Conservation (phyloP, 2,888 invertebrate genomes). For the Nephrotoma appendiculata region DNA sequence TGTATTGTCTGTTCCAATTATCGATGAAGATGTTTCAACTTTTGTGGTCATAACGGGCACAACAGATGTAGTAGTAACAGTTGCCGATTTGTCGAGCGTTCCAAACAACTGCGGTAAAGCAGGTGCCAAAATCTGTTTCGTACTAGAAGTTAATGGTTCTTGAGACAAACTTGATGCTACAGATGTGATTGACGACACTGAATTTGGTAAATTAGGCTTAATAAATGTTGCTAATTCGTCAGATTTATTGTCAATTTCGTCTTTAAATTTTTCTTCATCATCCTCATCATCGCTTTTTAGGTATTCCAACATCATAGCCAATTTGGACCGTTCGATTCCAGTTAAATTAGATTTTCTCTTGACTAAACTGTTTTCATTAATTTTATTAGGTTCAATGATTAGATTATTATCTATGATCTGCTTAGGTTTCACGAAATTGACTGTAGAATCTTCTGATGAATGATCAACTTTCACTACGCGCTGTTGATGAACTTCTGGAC, state of each 20-base stretch:
- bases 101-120: neutral
- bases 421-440: neutral
- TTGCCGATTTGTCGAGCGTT: neutral
- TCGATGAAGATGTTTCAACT: neutral
- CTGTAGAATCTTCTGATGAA: neutral
- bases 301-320: neutral
- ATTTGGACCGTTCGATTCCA: neutral
- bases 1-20: neutral
- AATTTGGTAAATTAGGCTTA: neutral
- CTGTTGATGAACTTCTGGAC: neutral
- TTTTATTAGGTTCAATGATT: neutral
- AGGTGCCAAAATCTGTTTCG: neutral
- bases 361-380: neutral
- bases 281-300: neutral
- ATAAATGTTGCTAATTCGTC: neutral
- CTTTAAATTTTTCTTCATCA: neutral
- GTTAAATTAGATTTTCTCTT: neutral
- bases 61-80: neutral
- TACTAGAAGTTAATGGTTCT: neutral
- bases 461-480: neutral
- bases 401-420: neutral
- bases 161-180: neutral
- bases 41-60: neutral
- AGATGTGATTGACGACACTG: neutral
- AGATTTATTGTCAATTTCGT: neutral